These are phyloP conservation scores for Channa maculata DNA, from an alignment of 2,113 vertebrate genomes.

Conservation along the genomic window DNA sequence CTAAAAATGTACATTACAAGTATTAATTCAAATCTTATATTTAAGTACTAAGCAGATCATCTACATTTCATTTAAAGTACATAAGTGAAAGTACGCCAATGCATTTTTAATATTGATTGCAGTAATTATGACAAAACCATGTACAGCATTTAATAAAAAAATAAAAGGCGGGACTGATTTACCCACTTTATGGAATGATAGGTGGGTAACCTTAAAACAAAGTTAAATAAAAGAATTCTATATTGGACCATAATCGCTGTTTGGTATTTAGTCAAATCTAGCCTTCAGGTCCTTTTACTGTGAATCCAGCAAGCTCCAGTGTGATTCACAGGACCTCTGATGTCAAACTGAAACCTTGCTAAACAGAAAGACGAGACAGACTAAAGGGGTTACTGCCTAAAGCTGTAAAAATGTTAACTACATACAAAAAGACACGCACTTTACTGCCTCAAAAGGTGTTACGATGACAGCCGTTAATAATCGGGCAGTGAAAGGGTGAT, in stretches of 20 bases:
- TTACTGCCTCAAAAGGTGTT: conserved; percentile 37
- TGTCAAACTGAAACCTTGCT: conserved; percentile 43
- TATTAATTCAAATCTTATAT: too few species aligned
- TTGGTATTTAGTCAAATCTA: conserved; percentile 10
- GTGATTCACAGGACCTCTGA: conserved; percentile 43
- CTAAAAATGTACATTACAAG: too few species aligned
- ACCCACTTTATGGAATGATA: too few species aligned
- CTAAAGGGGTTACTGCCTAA: conserved; percentile 33
- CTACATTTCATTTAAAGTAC: too few species aligned
- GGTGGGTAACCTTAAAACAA: background rate
- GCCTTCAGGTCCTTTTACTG: conserved; percentile 5
- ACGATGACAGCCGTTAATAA: conserved; percentile 3
- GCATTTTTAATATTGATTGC: too few species aligned
- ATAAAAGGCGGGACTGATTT: too few species aligned
- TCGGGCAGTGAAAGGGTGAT: conserved; percentile 26
- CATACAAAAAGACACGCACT: conserved; percentile 6
- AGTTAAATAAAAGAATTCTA: background rate
- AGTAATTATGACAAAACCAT: too few species aligned
- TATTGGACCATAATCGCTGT: background rate
- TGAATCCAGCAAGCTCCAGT: conserved; percentile 11
- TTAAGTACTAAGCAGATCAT: too few species aligned
- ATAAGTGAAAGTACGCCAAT: too few species aligned
- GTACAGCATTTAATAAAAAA: too few species aligned
- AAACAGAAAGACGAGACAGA: conserved; percentile 8
- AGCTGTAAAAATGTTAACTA: background rate